phyloP scores from a whole-genome alignment of 2,113 vertebrate genomes.

The Pteruthius melanotis region DNA sequence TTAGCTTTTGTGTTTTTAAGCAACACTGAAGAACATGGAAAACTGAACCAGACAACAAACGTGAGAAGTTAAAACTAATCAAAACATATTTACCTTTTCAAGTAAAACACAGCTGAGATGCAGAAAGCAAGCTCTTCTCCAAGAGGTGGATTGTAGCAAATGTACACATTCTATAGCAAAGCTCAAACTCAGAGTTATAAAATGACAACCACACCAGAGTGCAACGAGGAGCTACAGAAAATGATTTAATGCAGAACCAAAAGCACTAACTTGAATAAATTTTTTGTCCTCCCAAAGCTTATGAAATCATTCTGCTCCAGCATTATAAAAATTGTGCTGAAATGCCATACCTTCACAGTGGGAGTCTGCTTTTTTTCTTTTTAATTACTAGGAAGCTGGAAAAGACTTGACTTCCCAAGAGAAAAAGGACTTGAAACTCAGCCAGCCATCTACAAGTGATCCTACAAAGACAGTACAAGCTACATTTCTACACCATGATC shows the following conservation, averaged over 20 bases:
- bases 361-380: neutral
- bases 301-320: neutral
- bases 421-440: conserved; percentile 35
- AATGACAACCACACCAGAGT: neutral
- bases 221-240: neutral
- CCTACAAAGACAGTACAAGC: neutral
- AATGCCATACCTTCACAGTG: neutral
- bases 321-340: neutral
- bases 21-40: neutral
- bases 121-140: neutral
- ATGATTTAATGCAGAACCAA: neutral
- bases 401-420: conserved; percentile 29
- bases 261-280: neutral
- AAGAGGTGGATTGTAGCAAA: neutral
- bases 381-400: conserved; percentile 40
- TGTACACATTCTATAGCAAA: neutral
- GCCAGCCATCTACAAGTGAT: conserved; percentile 30
- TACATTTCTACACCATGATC: neutral
- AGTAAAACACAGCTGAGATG: neutral
- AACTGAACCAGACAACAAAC: neutral
- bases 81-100: neutral
- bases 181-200: neutral
- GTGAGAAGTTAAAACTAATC: neutral
- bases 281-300: neutral
- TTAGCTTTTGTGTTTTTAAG: neutral